Percentiles rank a stretch among this genome's conserved stretches.
These are phyloP conservation scores for Mormyrus iriodes DNA, from an alignment of 2,113 vertebrate species.

Conservation along the genomic window DNA sequence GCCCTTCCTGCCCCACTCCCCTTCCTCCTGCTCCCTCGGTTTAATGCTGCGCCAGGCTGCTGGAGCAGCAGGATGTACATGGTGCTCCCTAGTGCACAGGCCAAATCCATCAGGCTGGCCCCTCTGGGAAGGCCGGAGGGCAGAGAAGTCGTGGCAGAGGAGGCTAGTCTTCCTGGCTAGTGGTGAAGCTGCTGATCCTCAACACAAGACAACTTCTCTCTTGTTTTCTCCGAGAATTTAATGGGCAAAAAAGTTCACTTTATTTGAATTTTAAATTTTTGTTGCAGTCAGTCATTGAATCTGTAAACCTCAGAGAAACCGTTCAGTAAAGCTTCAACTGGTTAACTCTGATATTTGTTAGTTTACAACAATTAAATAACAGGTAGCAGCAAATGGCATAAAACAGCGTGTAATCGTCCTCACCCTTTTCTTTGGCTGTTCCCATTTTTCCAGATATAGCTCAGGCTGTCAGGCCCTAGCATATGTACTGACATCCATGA, in stretches of 20 bases:
- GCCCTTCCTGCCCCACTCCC: constrained; percentile 23
- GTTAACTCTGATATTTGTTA: background rate
- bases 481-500: background rate
- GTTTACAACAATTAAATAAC: background rate
- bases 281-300: background rate
- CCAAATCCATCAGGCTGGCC: background rate
- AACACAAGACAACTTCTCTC: background rate
- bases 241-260: background rate
- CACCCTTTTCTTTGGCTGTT: background rate
- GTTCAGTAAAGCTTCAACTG: background rate
- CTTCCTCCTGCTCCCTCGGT: background rate
- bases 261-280: background rate
- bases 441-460: background rate
- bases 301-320: background rate
- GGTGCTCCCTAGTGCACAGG: background rate
- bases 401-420: background rate
- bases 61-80: background rate
- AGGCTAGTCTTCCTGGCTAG: background rate
- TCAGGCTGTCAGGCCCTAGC: background rate
- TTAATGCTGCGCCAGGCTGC: background rate
- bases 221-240: background rate
- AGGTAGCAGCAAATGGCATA: background rate
- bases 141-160: background rate
- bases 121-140: background rate
- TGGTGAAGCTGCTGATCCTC: background rate